Evolutionary conservation across 92 coral and sea anemone species (phyloP).

Genomic region (Phymanthus crucifer): DNA sequence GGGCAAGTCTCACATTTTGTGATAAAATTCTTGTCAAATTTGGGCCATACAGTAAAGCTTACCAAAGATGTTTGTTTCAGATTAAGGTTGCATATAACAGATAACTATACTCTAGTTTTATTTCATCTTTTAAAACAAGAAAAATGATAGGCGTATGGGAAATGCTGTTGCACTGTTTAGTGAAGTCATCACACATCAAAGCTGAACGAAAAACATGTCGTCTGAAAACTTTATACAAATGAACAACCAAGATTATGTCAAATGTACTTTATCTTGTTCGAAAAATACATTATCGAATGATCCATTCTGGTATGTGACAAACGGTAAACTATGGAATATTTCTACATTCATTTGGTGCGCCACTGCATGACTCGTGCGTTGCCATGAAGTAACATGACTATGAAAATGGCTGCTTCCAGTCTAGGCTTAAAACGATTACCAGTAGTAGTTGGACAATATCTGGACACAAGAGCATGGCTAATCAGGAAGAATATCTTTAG

Average conservation of each 20-base stretch:
- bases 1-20: no score
- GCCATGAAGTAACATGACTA: no score
- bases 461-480: no score
- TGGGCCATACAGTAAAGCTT: no score
- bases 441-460: no score
- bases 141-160: slow-evolving; percentile 18
- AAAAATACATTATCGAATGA: not conserved
- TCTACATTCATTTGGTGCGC: no score
- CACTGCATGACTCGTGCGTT: no score
- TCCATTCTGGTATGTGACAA: not conserved
- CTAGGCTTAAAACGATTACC: no score
- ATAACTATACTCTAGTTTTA: not conserved
- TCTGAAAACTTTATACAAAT: not conserved
- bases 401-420: no score
- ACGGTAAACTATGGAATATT: not conserved
- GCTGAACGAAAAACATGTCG: not conserved
- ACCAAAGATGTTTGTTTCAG: no score
- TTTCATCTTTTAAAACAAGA: not conserved
- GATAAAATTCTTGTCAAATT: no score
- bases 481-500: no score
- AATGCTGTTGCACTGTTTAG: slow-evolving; percentile 9
- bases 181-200: slow-evolving; percentile 1
- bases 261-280: not conserved
- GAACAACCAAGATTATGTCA: not conserved
- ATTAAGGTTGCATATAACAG: not conserved